Base-by-base conservation (phyloP, 1,140 invertebrate species). In the Calycopis cecrops region DNA sequence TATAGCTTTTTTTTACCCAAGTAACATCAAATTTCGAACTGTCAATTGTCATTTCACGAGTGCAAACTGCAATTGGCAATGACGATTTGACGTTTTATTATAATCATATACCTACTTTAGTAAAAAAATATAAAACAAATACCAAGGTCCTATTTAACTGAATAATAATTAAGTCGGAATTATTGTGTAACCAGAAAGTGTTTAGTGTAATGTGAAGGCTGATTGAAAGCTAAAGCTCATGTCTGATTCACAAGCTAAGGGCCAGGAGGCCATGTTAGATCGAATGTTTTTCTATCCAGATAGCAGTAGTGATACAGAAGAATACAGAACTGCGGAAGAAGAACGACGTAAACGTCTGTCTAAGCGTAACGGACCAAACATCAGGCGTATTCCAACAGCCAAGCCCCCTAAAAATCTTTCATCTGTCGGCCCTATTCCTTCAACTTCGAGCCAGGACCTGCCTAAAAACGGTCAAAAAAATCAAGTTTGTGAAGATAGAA, bases 401-500 rank as follows among this genome's bases (percentile, higher is more conserved):
- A 81, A 84, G 76, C 68, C 71, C 11, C 68, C 77, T 0, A 80
- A 80, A 55, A 81, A 73, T 55, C 65, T 75, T 48, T 60, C 61
- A 18, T 66, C 62, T n/a, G 73, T 65, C 40, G 67, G 61, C 28
- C 70, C 81, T 0, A 75, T 69, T 9, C 76, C 77, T 11, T 82
- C 82, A 6, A 82, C 76, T 3, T 87, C 79, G 1, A 62, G 64
- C n/a, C 78, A 85, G 60, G 77, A 87, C 37, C 57, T 69, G 12
- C 66, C 70, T 12, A 73, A 76, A 17, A 73, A 72, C 62, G 71
- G 73, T 0, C 72, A 72, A 50, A 79, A 80, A 60, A 62, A 58
- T 49, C 85, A 80, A 55, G 69, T 82, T 7, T 90, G 89, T 47
- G 94, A 95, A 55, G 94, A 96, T 64, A 82, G 94, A 42, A 93